These are phyloP conservation scores for Bibio marci DNA, from an alignment of 2,888 invertebrate genomes.

Conservation along the genomic window DNA sequence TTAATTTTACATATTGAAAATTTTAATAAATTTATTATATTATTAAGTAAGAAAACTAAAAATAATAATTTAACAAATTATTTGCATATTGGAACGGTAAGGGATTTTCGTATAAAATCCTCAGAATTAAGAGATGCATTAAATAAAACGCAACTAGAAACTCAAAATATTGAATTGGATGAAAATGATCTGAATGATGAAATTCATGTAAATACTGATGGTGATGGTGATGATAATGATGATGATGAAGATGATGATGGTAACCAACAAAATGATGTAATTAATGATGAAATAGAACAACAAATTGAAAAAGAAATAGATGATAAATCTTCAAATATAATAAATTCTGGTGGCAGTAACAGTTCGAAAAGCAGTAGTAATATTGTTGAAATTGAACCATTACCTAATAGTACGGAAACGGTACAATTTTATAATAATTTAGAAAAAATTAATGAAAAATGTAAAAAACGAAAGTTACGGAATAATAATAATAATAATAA, in stretches of 20 bases:
- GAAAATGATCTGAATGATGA: neutral
- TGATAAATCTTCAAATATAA: too few relatives aligned
- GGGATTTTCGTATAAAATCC: slow-evolving; percentile 42
- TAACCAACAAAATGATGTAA: too few relatives aligned
- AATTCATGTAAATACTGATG: neutral
- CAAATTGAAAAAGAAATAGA: too few relatives aligned
- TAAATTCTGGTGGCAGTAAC: too few relatives aligned
- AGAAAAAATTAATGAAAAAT: too few relatives aligned
- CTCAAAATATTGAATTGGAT: slow-evolving; percentile 9
- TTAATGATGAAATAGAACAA: too few relatives aligned
- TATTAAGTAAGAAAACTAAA: slow-evolving; percentile 38
- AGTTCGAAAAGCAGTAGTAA: too few relatives aligned
- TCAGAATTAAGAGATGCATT: slow-evolving; percentile 34
- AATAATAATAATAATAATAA: too few relatives aligned
- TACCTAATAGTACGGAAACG: too few relatives aligned
- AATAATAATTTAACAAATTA: slow-evolving; percentile 33
- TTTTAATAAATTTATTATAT: slow-evolving; percentile 38
- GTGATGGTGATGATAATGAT: neutral
- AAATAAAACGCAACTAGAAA: slow-evolving; percentile 21
- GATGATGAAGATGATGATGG: neutral
- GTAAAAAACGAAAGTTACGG: too few relatives aligned
- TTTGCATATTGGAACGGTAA: slow-evolving; percentile 38
- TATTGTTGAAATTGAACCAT: too few relatives aligned
- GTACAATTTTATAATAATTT: too few relatives aligned
- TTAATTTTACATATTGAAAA: slow-evolving; percentile 43